These are phyloP conservation scores for Halcyon smyrnensis DNA, from an alignment of 2,797 vertebrate genomes.

Conservation along the genomic window DNA sequence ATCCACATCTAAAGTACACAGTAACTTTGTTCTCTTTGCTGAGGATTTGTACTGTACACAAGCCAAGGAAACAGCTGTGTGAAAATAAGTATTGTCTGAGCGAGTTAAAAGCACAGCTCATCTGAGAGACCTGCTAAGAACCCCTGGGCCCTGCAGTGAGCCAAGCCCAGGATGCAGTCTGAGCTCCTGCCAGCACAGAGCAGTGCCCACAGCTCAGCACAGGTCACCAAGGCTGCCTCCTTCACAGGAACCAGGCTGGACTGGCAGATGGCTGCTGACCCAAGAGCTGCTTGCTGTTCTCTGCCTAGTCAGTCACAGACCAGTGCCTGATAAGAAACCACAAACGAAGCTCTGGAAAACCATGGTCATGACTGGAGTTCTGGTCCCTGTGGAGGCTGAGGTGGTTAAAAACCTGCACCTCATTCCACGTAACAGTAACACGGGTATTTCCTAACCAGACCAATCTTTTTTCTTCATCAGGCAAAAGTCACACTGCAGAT, in stretches of 20 bases:
- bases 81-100: not conserved
- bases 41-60: not conserved
- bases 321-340: not conserved
- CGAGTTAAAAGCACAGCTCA: not conserved
- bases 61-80: not conserved
- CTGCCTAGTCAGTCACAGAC: not conserved
- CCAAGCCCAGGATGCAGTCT: not conserved
- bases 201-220: not conserved
- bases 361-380: fast-evolving
- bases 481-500: not conserved
- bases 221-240: not conserved
- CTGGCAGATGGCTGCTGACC: not conserved
- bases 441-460: not conserved
- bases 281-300: not conserved
- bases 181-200: not conserved
- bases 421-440: not conserved
- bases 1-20: not conserved
- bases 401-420: not conserved
- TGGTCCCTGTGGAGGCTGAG: not conserved
- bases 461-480: not conserved
- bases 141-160: not conserved
- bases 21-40: not conserved
- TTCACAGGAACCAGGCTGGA: not conserved
- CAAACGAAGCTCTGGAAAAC: not conserved
- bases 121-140: not conserved